These are phyloP conservation scores for Laterallus jamaicensis DNA, from an alignment of 2,113 vertebrate genomes.

Conservation along the genomic window DNA sequence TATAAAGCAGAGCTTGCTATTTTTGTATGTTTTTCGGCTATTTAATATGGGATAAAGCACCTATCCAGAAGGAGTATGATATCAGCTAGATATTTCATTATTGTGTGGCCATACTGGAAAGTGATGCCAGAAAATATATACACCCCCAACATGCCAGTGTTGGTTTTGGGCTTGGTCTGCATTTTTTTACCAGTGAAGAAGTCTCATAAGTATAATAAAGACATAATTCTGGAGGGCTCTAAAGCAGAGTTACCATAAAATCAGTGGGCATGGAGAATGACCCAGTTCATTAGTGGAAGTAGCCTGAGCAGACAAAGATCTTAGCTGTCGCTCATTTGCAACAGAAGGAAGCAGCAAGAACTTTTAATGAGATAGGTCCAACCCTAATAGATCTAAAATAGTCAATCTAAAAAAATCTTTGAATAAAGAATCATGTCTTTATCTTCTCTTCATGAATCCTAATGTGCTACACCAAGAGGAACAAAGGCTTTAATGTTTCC, in stretches of 20 bases:
- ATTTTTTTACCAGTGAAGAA: conserved; percentile 36
- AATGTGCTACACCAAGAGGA: neutral
- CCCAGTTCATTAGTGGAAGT: neutral
- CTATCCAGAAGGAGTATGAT: neutral
- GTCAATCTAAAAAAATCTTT: neutral
- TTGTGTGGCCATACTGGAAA: neutral
- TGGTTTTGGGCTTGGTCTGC: conserved; percentile 43
- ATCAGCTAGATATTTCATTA: conserved; percentile 37
- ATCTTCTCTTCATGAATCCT: neutral
- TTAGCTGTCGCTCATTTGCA: neutral
- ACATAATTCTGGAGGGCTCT: neutral
- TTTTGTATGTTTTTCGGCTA: conserved; percentile 12
- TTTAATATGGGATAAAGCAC: conserved; percentile 33
- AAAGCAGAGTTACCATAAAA: conserved; percentile 6
- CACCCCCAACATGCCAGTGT: neutral
- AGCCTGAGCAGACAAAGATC: neutral
- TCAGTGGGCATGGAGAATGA: neutral
- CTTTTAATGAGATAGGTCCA: neutral
- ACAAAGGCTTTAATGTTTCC: neutral
- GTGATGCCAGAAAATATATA: conserved; percentile 9
- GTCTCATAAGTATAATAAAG: conserved; percentile 3
- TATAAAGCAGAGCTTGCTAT: conserved; percentile 6
- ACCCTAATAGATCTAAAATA: neutral
- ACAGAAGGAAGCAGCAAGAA: neutral
- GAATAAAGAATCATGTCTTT: neutral